Evolutionary conservation across 2,888 invertebrate species (phyloP), one percentile per base, ranked within the genome.

Genomic region (Eucriotettix oculatus): DNA sequence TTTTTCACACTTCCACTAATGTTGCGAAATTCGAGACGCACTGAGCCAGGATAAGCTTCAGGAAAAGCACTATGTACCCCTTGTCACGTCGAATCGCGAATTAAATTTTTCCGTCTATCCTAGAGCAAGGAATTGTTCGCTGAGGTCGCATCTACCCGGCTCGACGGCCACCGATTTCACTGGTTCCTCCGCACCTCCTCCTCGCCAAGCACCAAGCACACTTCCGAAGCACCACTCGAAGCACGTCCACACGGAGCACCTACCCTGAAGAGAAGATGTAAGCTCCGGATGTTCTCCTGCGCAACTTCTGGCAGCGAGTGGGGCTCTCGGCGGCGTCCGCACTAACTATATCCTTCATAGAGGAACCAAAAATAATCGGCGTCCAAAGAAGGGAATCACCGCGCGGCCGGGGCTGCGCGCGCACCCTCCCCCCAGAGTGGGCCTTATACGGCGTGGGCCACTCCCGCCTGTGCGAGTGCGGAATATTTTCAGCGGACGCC

Each of bases 281-380:
- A n/a, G 48, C 14, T 48, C 48, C 14, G n/a, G 48, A 12, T 12
- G n/a, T n/a, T 48, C 48, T n/a, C 48, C n/a, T 48, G 48, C n/a
- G 48, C 48, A 48, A n/a, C 48, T 48, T 12, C 48, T 48, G 55
- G 55, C 55, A 55, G 55, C 55, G 55, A 55, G 55, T 55, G 55
- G 55, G 42, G 40, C 14, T n/a, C 14, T n/a, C 55, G 41, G 16
- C 55, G 41, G 14, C 55, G 41, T 12, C 29, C 41, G n/a, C 40
- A 42, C 55, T 41, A 42, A 29, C 55, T 55, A 42, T 55, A 55
- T 55, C 55, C 55, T 42, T 41, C 55, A 41, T 14, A 12, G 48
- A 12, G 48, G 14, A 12, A 48, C 48, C 55, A n/a, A 55, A 55
- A 55, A 55, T 29, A 40, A 55, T 40, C 55, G 55, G n/a, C 41